Evolutionary conservation across 2,113 vertebrate genomes (phyloP), one percentile per base, ranked within the genome.

Genomic region (Formicarius rufipectus): DNA sequence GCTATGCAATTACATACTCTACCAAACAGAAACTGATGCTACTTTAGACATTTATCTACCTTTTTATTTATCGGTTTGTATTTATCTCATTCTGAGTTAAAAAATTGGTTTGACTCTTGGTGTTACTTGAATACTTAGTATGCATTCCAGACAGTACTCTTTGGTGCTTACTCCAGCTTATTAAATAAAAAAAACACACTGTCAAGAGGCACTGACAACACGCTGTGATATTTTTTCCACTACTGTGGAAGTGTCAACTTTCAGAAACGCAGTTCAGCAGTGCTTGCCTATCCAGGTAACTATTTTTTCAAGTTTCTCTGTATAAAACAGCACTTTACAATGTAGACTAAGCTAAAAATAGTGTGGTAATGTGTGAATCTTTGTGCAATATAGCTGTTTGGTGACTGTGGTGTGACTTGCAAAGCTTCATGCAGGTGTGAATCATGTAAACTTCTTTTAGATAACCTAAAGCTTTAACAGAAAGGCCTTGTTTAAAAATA

Each of bases 321-420:
- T 75, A 52, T 7, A 56, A 94, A 97, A 95, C 97, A 97, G 99
- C 98, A 99, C 98, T 99, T 99, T 99, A 98, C 95, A 97, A 98
- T 96, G 94, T 96, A 98, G 97, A 84, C 59, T 94, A 93, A 95
- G 84, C 96, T 97, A 95, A 97, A 96, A 96, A 94, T 91, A 95
- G 94, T 85, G 92, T 97, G 83, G 75, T 97, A 92, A 96, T 95
- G 84, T 85, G 90, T 97, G 94, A 73, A 92, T 96, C 79, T 76
- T 95, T 97, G 98, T 98, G 98, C 98, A 98, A 98, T 99, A 98
- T 97, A 94, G 94, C 97, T 97, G 93, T 96, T 97, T 83, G 56
- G 84, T 93, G 73, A 95, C 75, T 94, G 19, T 86, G 71, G 84
- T 96, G 86, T 93, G 96, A 96, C 92, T 93, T 91, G 74, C 77